Percentiles rank a stretch among this genome's conserved stretches.
phyloP scores from a whole-genome alignment of 2,888 invertebrate species.

The Harpalus rubripes region DNA sequence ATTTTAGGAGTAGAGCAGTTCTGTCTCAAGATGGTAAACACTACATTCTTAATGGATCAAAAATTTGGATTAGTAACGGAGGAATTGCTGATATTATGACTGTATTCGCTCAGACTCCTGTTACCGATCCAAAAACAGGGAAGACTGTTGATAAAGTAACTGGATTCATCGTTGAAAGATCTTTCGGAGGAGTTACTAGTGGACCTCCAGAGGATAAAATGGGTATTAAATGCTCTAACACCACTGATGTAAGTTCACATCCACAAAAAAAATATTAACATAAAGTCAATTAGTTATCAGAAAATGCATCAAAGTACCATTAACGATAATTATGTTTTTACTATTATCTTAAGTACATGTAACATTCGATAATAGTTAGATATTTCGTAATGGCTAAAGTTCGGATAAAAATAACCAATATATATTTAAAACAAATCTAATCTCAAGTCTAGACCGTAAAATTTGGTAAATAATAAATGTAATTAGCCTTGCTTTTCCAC shows the following conservation, averaged over 20 bases:
- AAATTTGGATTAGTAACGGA: slow-evolving; percentile 99
- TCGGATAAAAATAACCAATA: slow-evolving; percentile 11
- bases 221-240: slow-evolving; percentile 99
- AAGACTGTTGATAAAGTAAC: slow-evolving; percentile 87
- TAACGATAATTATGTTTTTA: background rate
- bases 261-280: no score
- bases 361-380: slow-evolving; percentile 1
- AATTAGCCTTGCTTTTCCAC: background rate
- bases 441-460: background rate
- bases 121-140: slow-evolving; percentile 83
- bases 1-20: slow-evolving; percentile 86
- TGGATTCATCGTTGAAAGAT: slow-evolving; percentile 96
- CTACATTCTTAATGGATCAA: slow-evolving; percentile 96
- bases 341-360: slow-evolving; percentile 12
- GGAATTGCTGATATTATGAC: slow-evolving; percentile 97
- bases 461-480: background rate
- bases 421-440: background rate
- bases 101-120: slow-evolving; percentile 96
- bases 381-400: slow-evolving; percentile 20
- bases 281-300: no score
- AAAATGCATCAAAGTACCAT: background rate
- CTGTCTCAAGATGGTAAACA: slow-evolving; percentile 93
- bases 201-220: slow-evolving; percentile 99
- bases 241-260: slow-evolving; percentile 77
- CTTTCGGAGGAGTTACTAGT: slow-evolving; percentile 94